These are phyloP conservation scores for Scaptomyza pallida DNA, from an alignment of 1,140 invertebrate species.

Conservation along the genomic window DNA sequence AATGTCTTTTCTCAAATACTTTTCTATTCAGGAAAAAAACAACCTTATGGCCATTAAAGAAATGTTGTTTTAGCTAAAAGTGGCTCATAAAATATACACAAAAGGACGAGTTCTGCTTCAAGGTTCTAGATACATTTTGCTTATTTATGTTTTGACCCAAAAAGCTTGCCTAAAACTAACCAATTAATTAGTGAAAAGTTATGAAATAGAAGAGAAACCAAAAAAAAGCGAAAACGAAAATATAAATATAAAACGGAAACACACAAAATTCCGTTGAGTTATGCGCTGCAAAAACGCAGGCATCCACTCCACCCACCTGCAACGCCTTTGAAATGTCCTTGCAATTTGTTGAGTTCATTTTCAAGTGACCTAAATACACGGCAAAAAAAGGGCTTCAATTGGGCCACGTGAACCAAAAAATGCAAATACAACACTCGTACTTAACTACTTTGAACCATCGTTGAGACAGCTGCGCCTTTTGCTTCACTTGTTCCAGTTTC, in stretches of 20 bases:
- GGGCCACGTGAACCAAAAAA: constrained; percentile 46
- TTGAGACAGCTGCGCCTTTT: background rate
- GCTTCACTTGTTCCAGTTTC: constrained; percentile 55
- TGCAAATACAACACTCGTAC: constrained; percentile 56
- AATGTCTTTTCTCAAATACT: constrained; percentile 3
- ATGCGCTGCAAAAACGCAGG: constrained; percentile 48
- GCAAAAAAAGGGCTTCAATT: constrained; percentile 28
- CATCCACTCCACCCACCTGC: no score
- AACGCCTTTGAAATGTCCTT: constrained; percentile 71
- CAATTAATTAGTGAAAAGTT: constrained; percentile 77
- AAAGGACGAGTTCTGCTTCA: constrained; percentile 19
- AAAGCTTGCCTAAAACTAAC: constrained; percentile 22
- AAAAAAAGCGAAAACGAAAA: constrained; percentile 15
- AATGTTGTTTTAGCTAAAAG: constrained; percentile 10
- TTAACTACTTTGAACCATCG: background rate
- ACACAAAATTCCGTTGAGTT: constrained; percentile 57
- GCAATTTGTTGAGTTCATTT: constrained; percentile 38
- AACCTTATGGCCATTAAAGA: constrained; percentile 7
- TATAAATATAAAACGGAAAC: constrained; percentile 33
- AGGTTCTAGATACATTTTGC: constrained; percentile 51
- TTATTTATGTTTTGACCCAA: constrained; percentile 59
- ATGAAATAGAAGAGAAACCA: constrained; percentile 47
- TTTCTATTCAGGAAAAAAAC: constrained; percentile 2
- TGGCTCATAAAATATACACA: constrained; percentile 40
- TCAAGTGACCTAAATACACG: constrained; percentile 59